phyloP scores from a whole-genome alignment of 2,113 vertebrate genomes.

The Herpetotheres cachinnans region DNA sequence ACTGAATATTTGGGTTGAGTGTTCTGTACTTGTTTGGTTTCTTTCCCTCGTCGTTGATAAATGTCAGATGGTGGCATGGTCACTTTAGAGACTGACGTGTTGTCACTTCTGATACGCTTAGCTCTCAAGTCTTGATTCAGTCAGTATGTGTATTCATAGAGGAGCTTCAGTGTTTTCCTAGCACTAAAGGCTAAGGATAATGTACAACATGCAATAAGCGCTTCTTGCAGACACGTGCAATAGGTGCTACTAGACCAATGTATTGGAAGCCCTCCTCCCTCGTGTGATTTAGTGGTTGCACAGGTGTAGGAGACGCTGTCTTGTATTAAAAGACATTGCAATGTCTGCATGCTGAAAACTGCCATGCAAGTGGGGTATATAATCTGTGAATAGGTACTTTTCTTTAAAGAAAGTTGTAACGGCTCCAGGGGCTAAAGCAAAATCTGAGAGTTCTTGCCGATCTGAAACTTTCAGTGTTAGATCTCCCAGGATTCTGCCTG shows the following conservation, averaged over 20 bases:
- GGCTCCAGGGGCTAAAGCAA: not conserved
- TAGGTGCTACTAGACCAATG: not conserved
- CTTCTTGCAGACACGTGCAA: not conserved
- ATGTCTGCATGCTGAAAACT: not conserved
- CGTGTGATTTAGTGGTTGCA: fast-evolving
- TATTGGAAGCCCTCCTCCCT: not conserved
- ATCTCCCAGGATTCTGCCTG: not conserved
- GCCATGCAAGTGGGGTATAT: not conserved
- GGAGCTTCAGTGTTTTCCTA: not conserved
- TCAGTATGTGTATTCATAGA: not conserved
- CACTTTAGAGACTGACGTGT: not conserved
- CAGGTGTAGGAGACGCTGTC: not conserved
- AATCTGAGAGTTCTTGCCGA: not conserved
- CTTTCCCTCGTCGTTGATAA: not conserved
- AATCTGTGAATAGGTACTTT: not conserved
- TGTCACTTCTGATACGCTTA: not conserved
- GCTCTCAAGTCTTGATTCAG: not conserved
- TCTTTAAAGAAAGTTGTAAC: not conserved
- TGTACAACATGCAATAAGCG: not conserved
- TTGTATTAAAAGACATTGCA: not conserved
- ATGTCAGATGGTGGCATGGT: not conserved
- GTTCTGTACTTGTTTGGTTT: not conserved
- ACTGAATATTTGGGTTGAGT: not conserved
- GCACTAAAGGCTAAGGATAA: not conserved
- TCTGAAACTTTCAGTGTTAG: not conserved